A percentile compares a stretch with the other conserved stretches of the same genome.
These are phyloP conservation scores for Spatula versicolor DNA, from an alignment of 2,797 vertebrate genomes.

Conservation along the genomic window DNA sequence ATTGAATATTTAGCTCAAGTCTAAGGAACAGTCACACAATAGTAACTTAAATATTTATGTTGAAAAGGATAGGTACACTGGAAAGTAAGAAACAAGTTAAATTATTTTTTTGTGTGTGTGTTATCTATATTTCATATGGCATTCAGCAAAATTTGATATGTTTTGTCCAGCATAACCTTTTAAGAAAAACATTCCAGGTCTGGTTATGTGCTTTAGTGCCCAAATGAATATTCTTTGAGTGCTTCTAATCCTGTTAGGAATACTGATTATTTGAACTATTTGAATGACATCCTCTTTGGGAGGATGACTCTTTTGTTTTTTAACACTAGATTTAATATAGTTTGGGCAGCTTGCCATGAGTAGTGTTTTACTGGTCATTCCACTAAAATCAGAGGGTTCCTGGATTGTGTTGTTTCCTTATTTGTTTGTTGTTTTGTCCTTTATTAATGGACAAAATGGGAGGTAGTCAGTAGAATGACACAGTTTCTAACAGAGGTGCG, in stretches of 20 bases:
- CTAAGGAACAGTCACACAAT: neutral
- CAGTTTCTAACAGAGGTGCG: neutral
- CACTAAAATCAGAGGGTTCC: neutral
- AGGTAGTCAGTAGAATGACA: neutral
- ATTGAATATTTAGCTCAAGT: neutral
- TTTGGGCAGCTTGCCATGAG: neutral
- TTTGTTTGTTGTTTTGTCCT: neutral
- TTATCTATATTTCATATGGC: neutral
- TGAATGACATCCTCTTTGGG: neutral
- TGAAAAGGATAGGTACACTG: neutral
- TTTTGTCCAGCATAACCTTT: neutral
- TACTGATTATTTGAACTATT: neutral
- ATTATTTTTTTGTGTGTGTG: neutral
- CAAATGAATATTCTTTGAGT: neutral
- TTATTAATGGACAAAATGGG: neutral
- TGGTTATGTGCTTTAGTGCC: neutral
- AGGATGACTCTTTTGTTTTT: neutral
- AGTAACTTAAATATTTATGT: neutral
- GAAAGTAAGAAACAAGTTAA: neutral
- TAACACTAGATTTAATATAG: neutral
- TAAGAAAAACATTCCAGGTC: neutral
- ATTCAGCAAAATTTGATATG: neutral
- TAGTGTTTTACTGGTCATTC: neutral
- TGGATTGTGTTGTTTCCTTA: neutral
- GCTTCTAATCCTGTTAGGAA: neutral